Conservation (phyloP, 2,888 invertebrate genomes). For the Agrotis puta region DNA sequence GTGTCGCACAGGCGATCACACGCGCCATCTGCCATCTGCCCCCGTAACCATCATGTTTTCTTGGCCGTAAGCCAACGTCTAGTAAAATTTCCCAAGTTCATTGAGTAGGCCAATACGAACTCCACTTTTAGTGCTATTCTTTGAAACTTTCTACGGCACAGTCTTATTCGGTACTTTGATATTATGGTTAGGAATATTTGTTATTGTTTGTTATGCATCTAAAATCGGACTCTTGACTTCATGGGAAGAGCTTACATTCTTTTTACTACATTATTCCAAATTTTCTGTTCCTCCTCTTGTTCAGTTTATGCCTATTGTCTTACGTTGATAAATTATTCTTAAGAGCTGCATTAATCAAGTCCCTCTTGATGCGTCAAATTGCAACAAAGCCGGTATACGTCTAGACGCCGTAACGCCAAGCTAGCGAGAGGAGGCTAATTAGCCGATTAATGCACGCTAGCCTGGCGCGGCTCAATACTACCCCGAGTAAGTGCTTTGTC, state of each 20-base stretch:
- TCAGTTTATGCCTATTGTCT: not conserved
- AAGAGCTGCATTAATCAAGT: constrained; percentile 64
- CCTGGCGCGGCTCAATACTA: constrained; percentile 55
- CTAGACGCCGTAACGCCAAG: constrained; percentile 76
- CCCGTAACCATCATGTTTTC: constrained; percentile 68
- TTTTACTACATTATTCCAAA: not conserved
- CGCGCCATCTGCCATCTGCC: constrained; percentile 71
- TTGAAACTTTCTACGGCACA: constrained; percentile 66
- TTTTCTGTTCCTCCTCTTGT: not conserved
- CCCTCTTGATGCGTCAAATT: constrained; percentile 62
- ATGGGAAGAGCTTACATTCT: not conserved
- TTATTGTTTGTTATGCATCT: constrained; percentile 41
- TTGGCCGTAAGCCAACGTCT: constrained; percentile 78
- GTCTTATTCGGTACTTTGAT: constrained; percentile 26
- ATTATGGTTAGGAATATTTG: constrained; percentile 28
- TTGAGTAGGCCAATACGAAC: constrained; percentile 75
- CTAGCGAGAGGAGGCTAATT: constrained; percentile 76
- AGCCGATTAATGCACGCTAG: constrained; percentile 74
- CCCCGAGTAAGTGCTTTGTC: constrained; percentile 53
- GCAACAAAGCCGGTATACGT: constrained; percentile 76
- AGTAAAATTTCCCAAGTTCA: constrained; percentile 81
- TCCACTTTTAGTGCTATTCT: constrained; percentile 73
- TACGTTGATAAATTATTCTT: constrained; percentile 50
- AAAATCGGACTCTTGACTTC: constrained; percentile 3
- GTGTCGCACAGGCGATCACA: constrained; percentile 68